A percentile compares a stretch with the other conserved stretches of the same genome.
Conservation (phyloP, 1,140 invertebrate species). For the Oncopeltus fasciatus region DNA sequence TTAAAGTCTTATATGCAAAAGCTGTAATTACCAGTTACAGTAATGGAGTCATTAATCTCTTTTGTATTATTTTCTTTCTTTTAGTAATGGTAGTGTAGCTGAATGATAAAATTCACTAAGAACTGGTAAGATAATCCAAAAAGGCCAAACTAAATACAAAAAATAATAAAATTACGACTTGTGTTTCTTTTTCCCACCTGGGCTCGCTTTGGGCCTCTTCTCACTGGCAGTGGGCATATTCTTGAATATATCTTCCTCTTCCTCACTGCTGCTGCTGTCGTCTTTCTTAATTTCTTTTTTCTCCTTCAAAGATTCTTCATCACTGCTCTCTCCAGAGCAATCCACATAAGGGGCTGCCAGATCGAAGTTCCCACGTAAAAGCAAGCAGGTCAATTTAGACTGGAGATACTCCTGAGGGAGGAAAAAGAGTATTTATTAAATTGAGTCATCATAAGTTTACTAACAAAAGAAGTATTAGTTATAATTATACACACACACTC, state of each 20-base stretch:
- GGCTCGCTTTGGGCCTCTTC: slow-evolving; percentile 9
- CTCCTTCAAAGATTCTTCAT: neutral
- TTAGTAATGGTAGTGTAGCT: too few species aligned
- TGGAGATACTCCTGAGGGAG: slow-evolving; percentile 24
- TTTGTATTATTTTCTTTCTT: too few species aligned
- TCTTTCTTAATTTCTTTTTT: slow-evolving; percentile 12
- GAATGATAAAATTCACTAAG: too few species aligned
- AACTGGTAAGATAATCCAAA: too few species aligned
- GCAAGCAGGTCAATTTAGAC: slow-evolving; percentile 21
- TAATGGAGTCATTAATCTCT: too few species aligned
- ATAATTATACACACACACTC: too few species aligned
- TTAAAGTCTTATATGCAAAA: too few species aligned
- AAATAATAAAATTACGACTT: slow-evolving; percentile 9
- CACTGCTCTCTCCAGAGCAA: slow-evolving; percentile 10
- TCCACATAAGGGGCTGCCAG: neutral
- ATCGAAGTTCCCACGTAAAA: slow-evolving; percentile 17
- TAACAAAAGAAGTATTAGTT: too few species aligned
- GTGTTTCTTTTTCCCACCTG: slow-evolving; percentile 2
- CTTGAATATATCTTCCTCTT: slow-evolving; percentile 18
- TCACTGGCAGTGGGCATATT: slow-evolving; percentile 17
- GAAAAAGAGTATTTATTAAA: too few species aligned
- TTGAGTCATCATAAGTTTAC: too few species aligned
- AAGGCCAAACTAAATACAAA: too few species aligned
- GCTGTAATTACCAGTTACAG: too few species aligned
- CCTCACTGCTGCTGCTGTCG: slow-evolving; percentile 13